Percentiles rank a stretch among this genome's conserved stretches.
Conservation (phyloP, 2,888 invertebrate genomes). For the Thereva unica region DNA sequence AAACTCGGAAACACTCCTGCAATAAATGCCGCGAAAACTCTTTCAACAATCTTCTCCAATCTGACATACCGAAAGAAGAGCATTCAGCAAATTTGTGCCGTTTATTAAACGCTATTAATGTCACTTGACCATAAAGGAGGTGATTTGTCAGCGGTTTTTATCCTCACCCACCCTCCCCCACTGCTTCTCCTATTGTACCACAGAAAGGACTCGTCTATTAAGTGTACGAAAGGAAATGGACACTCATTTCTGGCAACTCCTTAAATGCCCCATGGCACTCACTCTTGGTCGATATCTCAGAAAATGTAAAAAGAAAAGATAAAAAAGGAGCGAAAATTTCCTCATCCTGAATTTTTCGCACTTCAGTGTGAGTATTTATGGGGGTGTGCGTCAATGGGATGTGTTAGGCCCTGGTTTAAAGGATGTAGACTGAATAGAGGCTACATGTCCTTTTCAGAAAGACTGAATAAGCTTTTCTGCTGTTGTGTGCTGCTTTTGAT, state of each 20-base stretch:
- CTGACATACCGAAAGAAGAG: conserved; percentile 7
- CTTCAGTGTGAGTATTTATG: conserved; percentile 13
- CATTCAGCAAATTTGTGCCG: conserved; percentile 40
- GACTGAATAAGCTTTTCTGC: too few relatives aligned
- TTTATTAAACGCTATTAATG: conserved; percentile 42
- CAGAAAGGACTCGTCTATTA: neutral
- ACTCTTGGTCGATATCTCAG: conserved; percentile 20
- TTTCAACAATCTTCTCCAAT: conserved; percentile 7
- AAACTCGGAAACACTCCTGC: too few relatives aligned
- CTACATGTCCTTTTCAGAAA: too few relatives aligned
- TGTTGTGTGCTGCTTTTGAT: too few relatives aligned
- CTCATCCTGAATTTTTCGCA: conserved; percentile 9
- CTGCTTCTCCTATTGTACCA: neutral
- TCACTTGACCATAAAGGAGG: conserved; percentile 41
- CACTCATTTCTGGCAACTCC: conserved; percentile 22
- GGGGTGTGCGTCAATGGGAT: neutral
- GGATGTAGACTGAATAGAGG: too few relatives aligned
- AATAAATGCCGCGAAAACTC: neutral
- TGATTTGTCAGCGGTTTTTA: conserved; percentile 42
- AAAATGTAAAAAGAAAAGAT: conserved; percentile 1
- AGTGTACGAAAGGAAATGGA: conserved; percentile 5
- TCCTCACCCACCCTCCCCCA: conserved; percentile 26
- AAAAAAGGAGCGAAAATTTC: conserved; percentile 6
- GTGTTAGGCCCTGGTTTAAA: too few relatives aligned
- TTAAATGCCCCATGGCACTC: conserved; percentile 12